Evolutionary conservation across 2,113 vertebrate species (phyloP).

Genomic region (Pitta sordida): DNA sequence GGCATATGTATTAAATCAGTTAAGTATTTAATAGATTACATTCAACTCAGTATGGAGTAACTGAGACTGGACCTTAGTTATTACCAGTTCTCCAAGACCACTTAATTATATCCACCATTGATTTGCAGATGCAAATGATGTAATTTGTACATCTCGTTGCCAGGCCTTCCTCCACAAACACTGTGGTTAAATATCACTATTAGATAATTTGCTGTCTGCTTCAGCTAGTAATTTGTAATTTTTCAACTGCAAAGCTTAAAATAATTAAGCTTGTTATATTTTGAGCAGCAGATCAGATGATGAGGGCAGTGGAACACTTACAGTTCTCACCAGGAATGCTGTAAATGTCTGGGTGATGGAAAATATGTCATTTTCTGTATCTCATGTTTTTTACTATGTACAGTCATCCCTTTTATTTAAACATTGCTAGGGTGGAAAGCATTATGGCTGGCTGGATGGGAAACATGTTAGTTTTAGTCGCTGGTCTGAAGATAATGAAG

Average conservation of each 20-base stretch:
- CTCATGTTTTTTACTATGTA: neutral
- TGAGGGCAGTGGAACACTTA: neutral
- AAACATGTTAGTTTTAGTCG: conserved; percentile 85
- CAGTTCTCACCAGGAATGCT: neutral
- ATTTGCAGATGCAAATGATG: neutral
- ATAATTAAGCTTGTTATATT: neutral
- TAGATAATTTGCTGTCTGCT: neutral
- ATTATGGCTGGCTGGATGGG: conserved; percentile 90
- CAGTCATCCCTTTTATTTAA: neutral
- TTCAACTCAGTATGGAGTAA: neutral
- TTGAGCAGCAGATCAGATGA: neutral
- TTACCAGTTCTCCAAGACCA: neutral
- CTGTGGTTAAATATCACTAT: neutral
- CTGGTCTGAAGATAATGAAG: conserved; percentile 79
- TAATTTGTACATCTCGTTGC: neutral
- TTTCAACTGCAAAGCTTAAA: neutral
- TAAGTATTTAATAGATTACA: neutral
- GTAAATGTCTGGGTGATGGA: neutral
- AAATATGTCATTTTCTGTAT: neutral
- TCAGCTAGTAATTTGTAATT: neutral
- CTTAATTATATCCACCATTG: neutral
- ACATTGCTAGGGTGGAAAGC: conserved; percentile 77
- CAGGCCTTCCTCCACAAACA: neutral
- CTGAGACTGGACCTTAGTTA: neutral
- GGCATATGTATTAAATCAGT: neutral